A percentile compares a stretch with the other conserved stretches of the same genome.
Evolutionary conservation across 2,888 invertebrate species (phyloP).

Genomic region (Eristalis pertinax): DNA sequence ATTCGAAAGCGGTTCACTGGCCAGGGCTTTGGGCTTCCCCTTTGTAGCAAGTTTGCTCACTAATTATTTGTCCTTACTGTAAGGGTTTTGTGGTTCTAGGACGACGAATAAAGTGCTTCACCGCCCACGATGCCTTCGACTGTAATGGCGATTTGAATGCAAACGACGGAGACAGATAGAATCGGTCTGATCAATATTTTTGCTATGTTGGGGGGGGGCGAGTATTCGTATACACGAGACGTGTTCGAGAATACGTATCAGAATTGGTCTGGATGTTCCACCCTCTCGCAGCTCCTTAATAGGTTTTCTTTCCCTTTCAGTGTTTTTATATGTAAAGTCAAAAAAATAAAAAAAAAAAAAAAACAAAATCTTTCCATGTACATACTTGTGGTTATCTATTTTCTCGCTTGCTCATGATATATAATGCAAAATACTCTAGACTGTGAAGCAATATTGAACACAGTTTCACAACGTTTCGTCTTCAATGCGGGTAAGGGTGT

Average conservation of each 20-base stretch:
- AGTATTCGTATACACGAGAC: constrained; percentile 5
- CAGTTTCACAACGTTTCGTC: constrained; percentile 20
- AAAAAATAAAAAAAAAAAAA: constrained; percentile 1
- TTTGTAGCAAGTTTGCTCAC: constrained; percentile 8
- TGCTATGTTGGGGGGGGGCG: constrained; percentile 2
- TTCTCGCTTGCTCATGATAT: constrained; percentile 59
- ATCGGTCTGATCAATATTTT: constrained; percentile 56
- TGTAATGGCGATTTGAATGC: constrained; percentile 4
- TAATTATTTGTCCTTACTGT: constrained; percentile 56
- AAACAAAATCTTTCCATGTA: constrained; percentile 26
- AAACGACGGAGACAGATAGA: constrained; percentile 17
- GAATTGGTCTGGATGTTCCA: constrained; percentile 21
- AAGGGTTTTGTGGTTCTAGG: constrained; percentile 40
- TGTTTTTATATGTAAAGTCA: constrained; percentile 1
- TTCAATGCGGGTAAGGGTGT: background rate
- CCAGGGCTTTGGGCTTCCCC: background rate
- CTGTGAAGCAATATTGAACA: constrained; percentile 51
- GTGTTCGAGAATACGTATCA: constrained; percentile 24
- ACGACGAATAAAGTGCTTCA: constrained; percentile 6
- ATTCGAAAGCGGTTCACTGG: constrained; percentile 12
- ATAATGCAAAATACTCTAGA: constrained; percentile 48
- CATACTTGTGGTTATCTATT: constrained; percentile 38
- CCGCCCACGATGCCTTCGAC: background rate
- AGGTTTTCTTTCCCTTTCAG: constrained; percentile 25
- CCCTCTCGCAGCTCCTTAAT: constrained; percentile 8